A percentile compares a stretch with the other conserved stretches of the same genome.
These are phyloP conservation scores for Coelopa pilipes DNA, from an alignment of 2,888 invertebrate genomes.

Conservation along the genomic window DNA sequence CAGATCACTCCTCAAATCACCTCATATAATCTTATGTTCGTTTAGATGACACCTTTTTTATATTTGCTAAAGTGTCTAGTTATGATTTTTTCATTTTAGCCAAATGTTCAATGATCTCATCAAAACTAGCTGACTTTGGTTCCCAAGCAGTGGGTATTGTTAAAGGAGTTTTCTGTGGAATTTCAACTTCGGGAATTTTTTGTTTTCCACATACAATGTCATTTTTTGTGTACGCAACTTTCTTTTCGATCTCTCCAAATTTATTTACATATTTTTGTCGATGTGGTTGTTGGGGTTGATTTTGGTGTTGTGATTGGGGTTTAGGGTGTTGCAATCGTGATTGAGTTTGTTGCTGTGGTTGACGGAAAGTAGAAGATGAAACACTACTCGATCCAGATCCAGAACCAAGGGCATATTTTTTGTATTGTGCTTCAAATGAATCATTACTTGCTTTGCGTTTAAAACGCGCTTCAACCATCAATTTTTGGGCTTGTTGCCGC, in stretches of 20 bases:
- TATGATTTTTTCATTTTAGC: conserved; percentile 26
- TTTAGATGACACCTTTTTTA: background rate
- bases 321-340: background rate
- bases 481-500: conserved; percentile 15
- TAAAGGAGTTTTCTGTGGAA: conserved; percentile 3
- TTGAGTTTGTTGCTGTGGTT: background rate
- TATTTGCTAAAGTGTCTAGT: background rate
- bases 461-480: conserved; percentile 3
- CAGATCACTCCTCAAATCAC: too few relatives aligned
- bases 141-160: conserved; percentile 36
- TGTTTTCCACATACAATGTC: conserved; percentile 3
- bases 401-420: background rate
- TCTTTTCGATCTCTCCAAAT: conserved; percentile 37
- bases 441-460: conserved; percentile 29
- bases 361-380: background rate
- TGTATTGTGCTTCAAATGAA: conserved; percentile 9
- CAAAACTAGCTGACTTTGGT: conserved; percentile 29
- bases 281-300: background rate
- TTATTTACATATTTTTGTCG: conserved; percentile 33
- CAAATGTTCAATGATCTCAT: conserved; percentile 35
- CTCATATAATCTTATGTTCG: too few relatives aligned
- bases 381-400: background rate
- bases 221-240: background rate
- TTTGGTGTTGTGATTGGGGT: background rate
- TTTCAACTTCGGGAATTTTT: too few relatives aligned